Evolutionary conservation across 2,113 vertebrate species (phyloP), one percentile per base, ranked within the genome.

Genomic region (Xiphophorus hellerii): DNA sequence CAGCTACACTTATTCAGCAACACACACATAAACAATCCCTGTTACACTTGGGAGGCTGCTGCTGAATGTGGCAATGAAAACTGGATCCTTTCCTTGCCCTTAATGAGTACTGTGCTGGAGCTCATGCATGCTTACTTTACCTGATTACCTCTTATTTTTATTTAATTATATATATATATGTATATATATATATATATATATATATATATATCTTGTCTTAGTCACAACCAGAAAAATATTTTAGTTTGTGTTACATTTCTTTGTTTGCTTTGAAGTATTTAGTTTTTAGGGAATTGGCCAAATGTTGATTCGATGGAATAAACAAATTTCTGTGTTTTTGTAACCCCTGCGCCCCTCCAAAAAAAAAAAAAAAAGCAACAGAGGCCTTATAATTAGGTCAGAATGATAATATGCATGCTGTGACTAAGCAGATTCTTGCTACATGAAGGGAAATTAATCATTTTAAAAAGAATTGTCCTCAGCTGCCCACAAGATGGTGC

Each of bases 401-500:
- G 1, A 48, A 14, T 20, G 20, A 48, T 48, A 48, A 20, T 48
- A 15, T 20, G 44, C 44, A 20, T 20, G 17, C 44, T 48, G 15
- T 48, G 39, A 42, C 9, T 37, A 20, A 61, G 35, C 54, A 3
- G 12, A 3, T 71, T 71, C 71, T 69, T 44, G 82, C 62, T 78
- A 68, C 66, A 28, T 29, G 15, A 37, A 29, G 10, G 10, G 6
- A 25, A 73, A 44, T 80, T 73, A 42, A 75, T 69, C 4, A 48
- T 48, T 48, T 6, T 54, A 25, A 25, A 25, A 25, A 20, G 44
- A 20, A 25, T 60, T 71, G 13, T 4, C 44, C 44, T 22, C 2
- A 0, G 15, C 10, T 81, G 44, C 81, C 87, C 89, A 85, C 80
- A 70, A 89, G 84, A 70, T 85, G 87, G 87, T 31, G 76, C 84